A percentile compares a stretch with the other conserved stretches of the same genome.
Conservation (phyloP, 2,888 invertebrate species). For the Stenchaetothrips biformis region DNA sequence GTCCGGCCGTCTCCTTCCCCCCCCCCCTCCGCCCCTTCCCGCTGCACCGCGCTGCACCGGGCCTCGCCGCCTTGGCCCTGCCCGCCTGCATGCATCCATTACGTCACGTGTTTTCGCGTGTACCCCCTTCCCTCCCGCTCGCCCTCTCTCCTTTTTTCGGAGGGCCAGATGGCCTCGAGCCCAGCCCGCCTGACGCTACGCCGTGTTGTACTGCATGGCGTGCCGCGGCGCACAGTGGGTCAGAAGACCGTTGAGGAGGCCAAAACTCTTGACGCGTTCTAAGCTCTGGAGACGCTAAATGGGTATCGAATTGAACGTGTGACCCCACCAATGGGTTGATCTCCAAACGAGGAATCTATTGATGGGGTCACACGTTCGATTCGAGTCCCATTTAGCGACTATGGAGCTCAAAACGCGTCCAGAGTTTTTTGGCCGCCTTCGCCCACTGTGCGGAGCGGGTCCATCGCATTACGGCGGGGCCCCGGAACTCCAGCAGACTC, state of each 20-base stretch:
- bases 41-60: slow-evolving; percentile 5
- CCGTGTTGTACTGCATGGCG: neutral
- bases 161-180: neutral
- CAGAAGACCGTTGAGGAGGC: too few relatives aligned
- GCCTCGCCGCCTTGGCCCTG: neutral
- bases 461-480: too few relatives aligned
- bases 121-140: neutral
- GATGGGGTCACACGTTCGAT: too few relatives aligned
- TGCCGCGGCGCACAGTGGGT: neutral
- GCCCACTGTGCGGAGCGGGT: neutral
- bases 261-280: too few relatives aligned
- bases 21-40: neutral
- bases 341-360: too few relatives aligned
- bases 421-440: too few relatives aligned
- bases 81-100: slow-evolving; percentile 19
- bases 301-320: too few relatives aligned
- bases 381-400: too few relatives aligned
- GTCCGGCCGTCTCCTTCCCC: neutral
- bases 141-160: neutral
- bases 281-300: too few relatives aligned
- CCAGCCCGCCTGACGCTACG: neutral
- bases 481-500: too few relatives aligned
- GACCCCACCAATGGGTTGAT: too few relatives aligned
- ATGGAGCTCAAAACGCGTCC: too few relatives aligned
- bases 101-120: slow-evolving; percentile 15